phyloP scores from a whole-genome alignment of 2,888 invertebrate genomes.

The Mantis religiosa region DNA sequence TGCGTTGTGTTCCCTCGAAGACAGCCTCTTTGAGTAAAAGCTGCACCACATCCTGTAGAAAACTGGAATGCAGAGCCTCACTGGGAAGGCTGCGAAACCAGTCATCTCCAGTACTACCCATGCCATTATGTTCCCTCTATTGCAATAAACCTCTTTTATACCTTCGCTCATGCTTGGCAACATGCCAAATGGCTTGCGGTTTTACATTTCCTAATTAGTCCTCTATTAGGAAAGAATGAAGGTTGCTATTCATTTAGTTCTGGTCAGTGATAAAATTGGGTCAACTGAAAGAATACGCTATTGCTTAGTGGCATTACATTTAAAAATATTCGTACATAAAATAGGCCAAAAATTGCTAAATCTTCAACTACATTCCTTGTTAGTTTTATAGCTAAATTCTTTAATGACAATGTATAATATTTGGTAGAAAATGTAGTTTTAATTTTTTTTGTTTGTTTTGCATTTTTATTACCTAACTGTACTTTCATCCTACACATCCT shows the following conservation, averaged over 20 bases:
- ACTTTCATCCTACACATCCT: too few species aligned
- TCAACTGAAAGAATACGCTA: too few species aligned
- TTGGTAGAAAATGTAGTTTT: too few species aligned
- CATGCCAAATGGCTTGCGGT: background rate
- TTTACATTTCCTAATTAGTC: conserved; percentile 19
- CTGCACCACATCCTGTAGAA: conserved; percentile 44
- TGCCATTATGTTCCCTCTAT: background rate
- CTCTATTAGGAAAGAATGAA: conserved; percentile 12
- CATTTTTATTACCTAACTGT: too few species aligned
- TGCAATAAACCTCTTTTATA: background rate
- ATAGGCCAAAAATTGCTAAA: too few species aligned
- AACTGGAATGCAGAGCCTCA: conserved; percentile 42
- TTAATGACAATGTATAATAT: too few species aligned
- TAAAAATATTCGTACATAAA: background rate
- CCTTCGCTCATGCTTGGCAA: background rate
- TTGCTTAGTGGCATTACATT: background rate
- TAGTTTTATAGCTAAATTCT: too few species aligned
- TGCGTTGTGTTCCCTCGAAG: conserved; percentile 42
- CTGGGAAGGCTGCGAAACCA: conserved; percentile 28
- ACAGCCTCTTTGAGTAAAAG: conserved; percentile 45
- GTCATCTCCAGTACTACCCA: background rate
- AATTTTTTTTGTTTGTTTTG: too few species aligned
- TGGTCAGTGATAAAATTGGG: background rate
- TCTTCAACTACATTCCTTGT: too few species aligned
- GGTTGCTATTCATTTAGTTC: background rate